Conservation (phyloP, 2,113 vertebrate genomes). For the Pelodiscus sinensis region DNA sequence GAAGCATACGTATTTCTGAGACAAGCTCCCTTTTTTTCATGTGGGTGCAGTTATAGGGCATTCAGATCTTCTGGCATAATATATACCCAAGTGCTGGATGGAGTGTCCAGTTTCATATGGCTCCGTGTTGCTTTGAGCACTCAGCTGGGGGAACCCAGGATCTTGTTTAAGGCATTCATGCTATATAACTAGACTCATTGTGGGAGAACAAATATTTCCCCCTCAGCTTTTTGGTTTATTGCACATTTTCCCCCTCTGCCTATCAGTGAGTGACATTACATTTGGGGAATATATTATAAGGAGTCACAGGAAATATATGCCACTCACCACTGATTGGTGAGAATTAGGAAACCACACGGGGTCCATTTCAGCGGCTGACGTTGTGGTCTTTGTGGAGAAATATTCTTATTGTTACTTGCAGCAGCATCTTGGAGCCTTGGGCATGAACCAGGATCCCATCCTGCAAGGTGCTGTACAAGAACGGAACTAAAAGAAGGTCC, state of each 20-base stretch:
- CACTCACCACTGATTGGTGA: not conserved
- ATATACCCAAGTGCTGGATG: not conserved
- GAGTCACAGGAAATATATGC: not conserved
- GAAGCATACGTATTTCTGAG: not conserved
- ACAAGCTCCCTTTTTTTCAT: not conserved
- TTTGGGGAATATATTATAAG: not conserved
- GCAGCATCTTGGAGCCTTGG: not conserved
- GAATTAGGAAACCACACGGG: not conserved
- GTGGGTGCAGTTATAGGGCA: not conserved
- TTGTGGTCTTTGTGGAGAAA: not conserved
- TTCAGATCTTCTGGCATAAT: not conserved
- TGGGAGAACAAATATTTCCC: not conserved
- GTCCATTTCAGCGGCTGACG: not conserved
- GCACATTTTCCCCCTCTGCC: not conserved
- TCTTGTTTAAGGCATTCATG: no score
- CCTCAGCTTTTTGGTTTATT: not conserved
- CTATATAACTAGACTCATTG: not conserved
- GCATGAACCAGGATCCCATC: not conserved
- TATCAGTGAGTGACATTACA: not conserved
- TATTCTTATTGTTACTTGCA: not conserved
- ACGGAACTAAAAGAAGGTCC: not conserved
- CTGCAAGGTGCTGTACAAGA: not conserved
- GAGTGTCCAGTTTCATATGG: accelerated
- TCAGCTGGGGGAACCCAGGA: not conserved
- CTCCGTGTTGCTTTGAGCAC: not conserved